Evolutionary conservation across 2,888 invertebrate species (phyloP).

Genomic region (Taenaris catops): DNA sequence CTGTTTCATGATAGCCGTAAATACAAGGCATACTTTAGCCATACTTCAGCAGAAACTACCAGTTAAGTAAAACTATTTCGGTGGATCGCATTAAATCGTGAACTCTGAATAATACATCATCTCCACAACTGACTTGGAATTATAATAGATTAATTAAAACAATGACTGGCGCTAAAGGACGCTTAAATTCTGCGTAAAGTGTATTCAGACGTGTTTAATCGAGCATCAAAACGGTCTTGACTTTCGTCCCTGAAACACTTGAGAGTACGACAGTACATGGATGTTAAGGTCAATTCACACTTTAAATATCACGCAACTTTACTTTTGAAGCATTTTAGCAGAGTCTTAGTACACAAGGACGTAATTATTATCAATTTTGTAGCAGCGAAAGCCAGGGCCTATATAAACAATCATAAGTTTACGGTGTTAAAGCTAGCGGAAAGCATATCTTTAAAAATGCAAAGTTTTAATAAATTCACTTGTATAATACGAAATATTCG

Average conservation of each 20-base stretch:
- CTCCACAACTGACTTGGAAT: conserved; percentile 7
- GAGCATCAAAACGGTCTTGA: conserved; percentile 10
- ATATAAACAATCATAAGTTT: too few relatives aligned
- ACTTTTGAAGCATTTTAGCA: too few relatives aligned
- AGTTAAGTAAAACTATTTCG: conserved; percentile 14
- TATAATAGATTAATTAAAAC: conserved; percentile 18
- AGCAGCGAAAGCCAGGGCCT: too few relatives aligned
- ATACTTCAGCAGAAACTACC: background rate
- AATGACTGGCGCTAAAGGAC: conserved; percentile 15
- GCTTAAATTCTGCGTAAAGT: conserved; percentile 18
- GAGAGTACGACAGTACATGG: conserved; percentile 1
- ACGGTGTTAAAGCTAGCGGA: too few relatives aligned
- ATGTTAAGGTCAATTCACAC: background rate
- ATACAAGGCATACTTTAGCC: too few relatives aligned
- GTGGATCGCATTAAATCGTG: conserved; percentile 3
- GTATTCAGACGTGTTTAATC: conserved; percentile 23
- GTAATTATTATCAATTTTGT: too few relatives aligned
- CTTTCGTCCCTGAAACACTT: conserved; percentile 6
- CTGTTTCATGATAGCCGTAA: too few relatives aligned
- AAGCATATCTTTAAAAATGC: too few relatives aligned
- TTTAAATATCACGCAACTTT: too few relatives aligned
- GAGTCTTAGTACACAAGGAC: too few relatives aligned
- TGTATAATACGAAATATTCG: too few relatives aligned
- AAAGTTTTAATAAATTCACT: too few relatives aligned
- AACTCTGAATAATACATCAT: conserved; percentile 9